These are phyloP conservation scores for Bombus picipes DNA, from an alignment of 1,140 invertebrate genomes.

Conservation along the genomic window DNA sequence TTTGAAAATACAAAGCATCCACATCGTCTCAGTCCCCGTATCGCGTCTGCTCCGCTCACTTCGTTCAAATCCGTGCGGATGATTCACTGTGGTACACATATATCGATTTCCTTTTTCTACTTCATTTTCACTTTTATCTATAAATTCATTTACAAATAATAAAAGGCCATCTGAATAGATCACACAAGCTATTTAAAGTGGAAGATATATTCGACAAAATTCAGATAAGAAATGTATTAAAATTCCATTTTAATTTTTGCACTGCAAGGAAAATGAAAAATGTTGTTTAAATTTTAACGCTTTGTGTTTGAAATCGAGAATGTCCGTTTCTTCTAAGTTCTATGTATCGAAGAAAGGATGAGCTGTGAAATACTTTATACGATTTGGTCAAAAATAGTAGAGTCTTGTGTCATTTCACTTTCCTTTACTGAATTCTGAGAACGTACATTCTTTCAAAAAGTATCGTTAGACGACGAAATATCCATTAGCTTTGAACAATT, in stretches of 20 bases:
- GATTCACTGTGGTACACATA: conserved; percentile 25
- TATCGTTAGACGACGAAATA: neutral
- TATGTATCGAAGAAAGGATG: neutral
- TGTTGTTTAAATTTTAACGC: too few relatives aligned
- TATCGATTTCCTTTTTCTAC: conserved; percentile 5
- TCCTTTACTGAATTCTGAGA: neutral
- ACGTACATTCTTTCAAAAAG: neutral
- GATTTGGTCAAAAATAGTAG: neutral
- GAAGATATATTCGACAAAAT: neutral
- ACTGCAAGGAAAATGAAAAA: neutral
- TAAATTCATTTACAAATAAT: neutral
- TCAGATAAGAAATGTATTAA: neutral
- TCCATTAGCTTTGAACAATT: neutral
- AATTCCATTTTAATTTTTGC: too few relatives aligned
- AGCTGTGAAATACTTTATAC: neutral
- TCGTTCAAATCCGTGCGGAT: conserved; percentile 45
- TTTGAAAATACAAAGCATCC: conserved; percentile 62
- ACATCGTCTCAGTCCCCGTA: conserved; percentile 64
- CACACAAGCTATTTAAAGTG: neutral
- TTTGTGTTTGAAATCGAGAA: neutral
- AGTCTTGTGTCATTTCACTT: neutral
- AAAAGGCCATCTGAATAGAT: neutral
- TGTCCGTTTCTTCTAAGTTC: neutral
- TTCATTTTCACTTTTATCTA: neutral
- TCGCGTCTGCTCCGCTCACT: conserved; percentile 56